Base-by-base conservation (phyloP, 2,797 vertebrate genomes). In the Heteromormyrus szaboi region DNA sequence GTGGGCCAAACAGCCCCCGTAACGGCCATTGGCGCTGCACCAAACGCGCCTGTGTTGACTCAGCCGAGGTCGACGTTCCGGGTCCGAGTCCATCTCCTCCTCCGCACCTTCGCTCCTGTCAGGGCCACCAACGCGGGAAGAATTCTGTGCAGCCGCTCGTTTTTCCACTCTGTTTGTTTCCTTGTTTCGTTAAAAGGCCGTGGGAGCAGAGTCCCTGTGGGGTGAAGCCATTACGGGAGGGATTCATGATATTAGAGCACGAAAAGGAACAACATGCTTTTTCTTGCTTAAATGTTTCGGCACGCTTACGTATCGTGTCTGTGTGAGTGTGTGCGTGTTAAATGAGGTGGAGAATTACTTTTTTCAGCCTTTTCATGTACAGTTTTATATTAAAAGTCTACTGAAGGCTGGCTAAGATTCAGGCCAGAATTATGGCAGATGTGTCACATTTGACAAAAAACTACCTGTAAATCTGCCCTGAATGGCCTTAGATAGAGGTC, bases 291-390 rank as follows among this genome's bases (percentile, higher is more conserved):
- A 79, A 79, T 46, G 76, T 79, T 79, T 79, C 37, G 17, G 76
- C 17, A 79, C 76, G 44, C 76, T 46, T 44, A 44, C 1, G 72
- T 72, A 33, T 37, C 41, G 19, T 46, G 41, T 44, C 25, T 72
- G 68, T 72, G 59, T 25, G 22, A 65, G 59, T 29, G 22, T 59
- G 37, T 79, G 76, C 19, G 41, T 79, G 17, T 79, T 79, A 79
- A 79, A 79, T 44, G 76, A 79, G 76, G 76, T 79, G 76, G 76
- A 46, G 76, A 79, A 79, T 79, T 44, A n/a, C 76, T 79, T 79
- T 44, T 46, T 44, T 46, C 33, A 44, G 37, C 76, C 76, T 79
- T 79, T 79, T 79, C 76, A 79, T 41, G 76, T 79, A 79, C 41
- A 46, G 29, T 79, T 79, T 79, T 46, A 79, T 46, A 46, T 46